Evolutionary conservation across 2,113 vertebrate genomes (phyloP).

Genomic region (Salvelinus sp.): DNA sequence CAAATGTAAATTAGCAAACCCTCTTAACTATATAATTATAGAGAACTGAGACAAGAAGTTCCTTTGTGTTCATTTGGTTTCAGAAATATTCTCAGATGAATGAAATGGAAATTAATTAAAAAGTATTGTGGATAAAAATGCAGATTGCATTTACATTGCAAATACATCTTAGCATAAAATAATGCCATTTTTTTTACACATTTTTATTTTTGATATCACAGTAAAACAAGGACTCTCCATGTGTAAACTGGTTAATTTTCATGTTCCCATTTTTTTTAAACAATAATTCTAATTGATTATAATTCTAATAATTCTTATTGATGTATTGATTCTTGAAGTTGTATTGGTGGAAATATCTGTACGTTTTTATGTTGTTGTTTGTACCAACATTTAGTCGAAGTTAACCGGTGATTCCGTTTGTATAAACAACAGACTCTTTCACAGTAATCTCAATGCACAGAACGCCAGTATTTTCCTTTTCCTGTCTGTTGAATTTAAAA

Average conservation of each 20-base stretch:
- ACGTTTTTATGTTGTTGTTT: not conserved
- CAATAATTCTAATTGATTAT: not conserved
- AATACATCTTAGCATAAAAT: slow-evolving; percentile 49
- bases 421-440: not conserved
- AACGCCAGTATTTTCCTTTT: not conserved
- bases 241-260: not conserved
- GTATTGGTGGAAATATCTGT: too few relatives aligned
- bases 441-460: not conserved
- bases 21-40: slow-evolving; percentile 78
- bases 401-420: not conserved
- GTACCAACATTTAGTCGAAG: not conserved
- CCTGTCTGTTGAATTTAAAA: not conserved
- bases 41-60: slow-evolving; percentile 67
- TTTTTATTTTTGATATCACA: slow-evolving; percentile 16
- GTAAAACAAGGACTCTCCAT: slow-evolving; percentile 7
- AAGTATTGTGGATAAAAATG: slow-evolving; percentile 67
- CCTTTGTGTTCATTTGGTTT: slow-evolving; percentile 71
- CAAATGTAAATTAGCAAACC: slow-evolving; percentile 71
- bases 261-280: not conserved
- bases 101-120: slow-evolving; percentile 70
- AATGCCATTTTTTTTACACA: slow-evolving; percentile 37
- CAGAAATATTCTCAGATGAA: slow-evolving; percentile 72
- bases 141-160: slow-evolving; percentile 68
- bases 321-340: not conserved
- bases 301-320: not conserved